Base-by-base conservation (phyloP, 2,888 invertebrate genomes). In the Dynastes maya region DNA sequence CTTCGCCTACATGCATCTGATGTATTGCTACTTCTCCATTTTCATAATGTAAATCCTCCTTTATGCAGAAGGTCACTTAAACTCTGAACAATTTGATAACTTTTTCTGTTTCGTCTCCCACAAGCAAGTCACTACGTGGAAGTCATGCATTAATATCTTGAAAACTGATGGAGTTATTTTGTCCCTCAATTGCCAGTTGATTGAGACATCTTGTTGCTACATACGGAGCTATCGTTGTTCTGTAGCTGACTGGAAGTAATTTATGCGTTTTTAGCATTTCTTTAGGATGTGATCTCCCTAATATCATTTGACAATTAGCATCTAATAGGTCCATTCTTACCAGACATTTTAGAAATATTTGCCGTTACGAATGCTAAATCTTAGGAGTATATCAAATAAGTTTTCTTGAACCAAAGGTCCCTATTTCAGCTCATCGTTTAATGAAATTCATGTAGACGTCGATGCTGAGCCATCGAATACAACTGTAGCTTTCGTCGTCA, bases 301-400 rank as follows among this genome's bases (percentile, higher is more conserved):
- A 9, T 51, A 55, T 72, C 16, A 22, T 1, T 55, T 72, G 71
- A 13, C 16, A 29, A 9, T 22, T n/a, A 9, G 22, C 16, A 37
- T 72, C 29, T 53, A 8, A 16, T 16, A 55, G n/a, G 32, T 72
- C 3, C n/a, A 72, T 29, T 72, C 27, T n/a, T 13, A 72, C 27
- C 32, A 55, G 71, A 55, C 71, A 72, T 72, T 29, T 72, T 72
- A 2, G 6, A 22, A 51, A 53, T 72, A 8, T 72, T 55, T 55
- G 70, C 70, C 3, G 51, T 70, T 8, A 51, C n/a, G 16, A 5
- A 16, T n/a, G 16, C 55, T 55, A 6, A 16, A 55, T 55, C 55
- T 55, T n/a, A 13, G 1, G 4, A 55, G 16, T 55, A 55, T 16
- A 5, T n/a, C 4, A 4, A 16, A 55, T 55, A 22, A 22, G n/a